Conservation (phyloP, 2,888 invertebrate genomes). For the Nomada flava region DNA sequence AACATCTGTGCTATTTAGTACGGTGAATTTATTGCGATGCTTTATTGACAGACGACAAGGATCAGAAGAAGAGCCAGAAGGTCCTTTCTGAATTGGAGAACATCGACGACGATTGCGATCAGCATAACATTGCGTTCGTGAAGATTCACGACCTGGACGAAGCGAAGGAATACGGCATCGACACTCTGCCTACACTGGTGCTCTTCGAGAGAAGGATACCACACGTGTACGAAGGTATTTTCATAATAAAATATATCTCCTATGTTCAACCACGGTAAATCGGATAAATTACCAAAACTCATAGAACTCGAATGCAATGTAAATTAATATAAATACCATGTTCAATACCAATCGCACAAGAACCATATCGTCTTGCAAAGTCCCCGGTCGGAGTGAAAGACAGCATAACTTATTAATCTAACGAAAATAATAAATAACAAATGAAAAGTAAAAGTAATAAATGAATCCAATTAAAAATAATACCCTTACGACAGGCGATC, state of each 20-base stretch:
- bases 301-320: no score
- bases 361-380: no score
- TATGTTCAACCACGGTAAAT: no score
- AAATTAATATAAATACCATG: no score
- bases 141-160: constrained; percentile 95
- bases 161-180: constrained; percentile 95
- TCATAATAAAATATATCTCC: neutral
- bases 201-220: constrained; percentile 88
- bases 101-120: constrained; percentile 97
- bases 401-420: no score
- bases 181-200: constrained; percentile 92
- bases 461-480: neutral
- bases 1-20: neutral
- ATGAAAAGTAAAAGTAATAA: no score
- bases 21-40: neutral
- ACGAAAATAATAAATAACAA: no score
- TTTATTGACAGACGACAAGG: constrained; percentile 91
- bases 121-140: constrained; percentile 95
- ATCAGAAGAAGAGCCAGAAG: constrained; percentile 95
- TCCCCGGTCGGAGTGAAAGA: no score
- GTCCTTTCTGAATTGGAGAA: constrained; percentile 93
- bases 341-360: neutral
- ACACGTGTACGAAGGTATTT: constrained; percentile 86
- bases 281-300: no score
- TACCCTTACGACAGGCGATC: constrained; percentile 87